phyloP scores from a whole-genome alignment of 2,113 vertebrate species.

The Lasiurus cinereus region DNA sequence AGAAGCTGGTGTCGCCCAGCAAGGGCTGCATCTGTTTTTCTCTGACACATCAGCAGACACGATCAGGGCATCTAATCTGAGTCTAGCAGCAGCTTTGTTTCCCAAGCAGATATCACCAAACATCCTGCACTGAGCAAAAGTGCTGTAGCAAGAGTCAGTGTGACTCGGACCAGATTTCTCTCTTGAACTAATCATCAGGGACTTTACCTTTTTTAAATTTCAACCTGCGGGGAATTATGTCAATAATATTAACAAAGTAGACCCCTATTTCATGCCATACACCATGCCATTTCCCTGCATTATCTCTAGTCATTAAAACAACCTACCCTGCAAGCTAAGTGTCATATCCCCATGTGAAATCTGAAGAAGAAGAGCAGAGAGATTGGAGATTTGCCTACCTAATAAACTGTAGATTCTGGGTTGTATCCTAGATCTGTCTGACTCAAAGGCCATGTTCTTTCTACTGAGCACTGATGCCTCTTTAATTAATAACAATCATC shows the following conservation, averaged over 20 bases:
- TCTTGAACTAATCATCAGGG: background rate
- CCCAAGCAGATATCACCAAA: background rate
- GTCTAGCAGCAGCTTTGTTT: background rate
- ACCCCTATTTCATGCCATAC: background rate
- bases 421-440: background rate
- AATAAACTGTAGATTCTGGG: background rate
- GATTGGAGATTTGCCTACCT: background rate
- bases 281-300: background rate
- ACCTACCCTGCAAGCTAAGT: background rate
- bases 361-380: background rate
- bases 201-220: background rate
- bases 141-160: fast-evolving
- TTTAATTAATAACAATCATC: conserved; percentile 48
- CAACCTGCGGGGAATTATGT: background rate
- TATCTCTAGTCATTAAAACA: conserved; percentile 22
- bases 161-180: background rate
- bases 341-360: background rate
- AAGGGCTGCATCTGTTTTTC: background rate
- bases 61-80: background rate
- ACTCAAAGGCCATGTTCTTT: background rate
- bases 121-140: background rate
- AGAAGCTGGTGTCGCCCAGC: background rate
- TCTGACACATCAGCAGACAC: background rate
- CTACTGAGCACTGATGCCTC: background rate
- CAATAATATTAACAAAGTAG: background rate